phyloP scores from a whole-genome alignment of 2,113 vertebrate genomes.

The Pachycephala philippinensis region DNA sequence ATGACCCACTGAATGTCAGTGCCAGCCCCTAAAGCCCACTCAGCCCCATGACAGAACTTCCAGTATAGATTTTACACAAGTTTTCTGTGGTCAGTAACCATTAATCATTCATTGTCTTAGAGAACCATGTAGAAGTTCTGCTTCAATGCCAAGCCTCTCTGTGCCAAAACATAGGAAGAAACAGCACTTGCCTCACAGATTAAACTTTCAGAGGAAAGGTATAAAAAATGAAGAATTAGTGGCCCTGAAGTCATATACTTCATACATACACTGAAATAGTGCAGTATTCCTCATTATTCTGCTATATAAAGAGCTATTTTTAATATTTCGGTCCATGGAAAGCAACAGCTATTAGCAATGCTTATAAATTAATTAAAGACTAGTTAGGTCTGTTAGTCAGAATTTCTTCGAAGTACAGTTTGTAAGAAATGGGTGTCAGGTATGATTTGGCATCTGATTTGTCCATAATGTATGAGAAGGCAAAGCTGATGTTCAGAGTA shows the following conservation, averaged over 20 bases:
- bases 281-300: not conserved
- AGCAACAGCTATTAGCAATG: not conserved
- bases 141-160: not conserved
- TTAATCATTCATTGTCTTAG: not conserved
- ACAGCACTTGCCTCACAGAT: not conserved
- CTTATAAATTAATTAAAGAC: not conserved
- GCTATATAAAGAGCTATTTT: not conserved
- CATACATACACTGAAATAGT: not conserved
- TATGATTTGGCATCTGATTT: not conserved
- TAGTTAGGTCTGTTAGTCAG: not conserved
- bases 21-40: not conserved
- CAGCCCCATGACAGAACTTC: not conserved
- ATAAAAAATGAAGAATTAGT: not conserved
- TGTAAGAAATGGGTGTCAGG: not conserved
- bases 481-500: not conserved
- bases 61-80: not conserved
- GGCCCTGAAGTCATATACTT: not conserved
- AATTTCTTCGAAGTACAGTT: not conserved
- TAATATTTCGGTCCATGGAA: not conserved
- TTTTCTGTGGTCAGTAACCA: not conserved
- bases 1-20: not conserved
- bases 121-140: accelerated
- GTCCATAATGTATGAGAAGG: not conserved
- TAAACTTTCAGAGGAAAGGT: not conserved
- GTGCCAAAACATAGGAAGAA: not conserved